phyloP scores from a whole-genome alignment of 2,797 vertebrate genomes.

The Ctenochaetus hawaiiensis region DNA sequence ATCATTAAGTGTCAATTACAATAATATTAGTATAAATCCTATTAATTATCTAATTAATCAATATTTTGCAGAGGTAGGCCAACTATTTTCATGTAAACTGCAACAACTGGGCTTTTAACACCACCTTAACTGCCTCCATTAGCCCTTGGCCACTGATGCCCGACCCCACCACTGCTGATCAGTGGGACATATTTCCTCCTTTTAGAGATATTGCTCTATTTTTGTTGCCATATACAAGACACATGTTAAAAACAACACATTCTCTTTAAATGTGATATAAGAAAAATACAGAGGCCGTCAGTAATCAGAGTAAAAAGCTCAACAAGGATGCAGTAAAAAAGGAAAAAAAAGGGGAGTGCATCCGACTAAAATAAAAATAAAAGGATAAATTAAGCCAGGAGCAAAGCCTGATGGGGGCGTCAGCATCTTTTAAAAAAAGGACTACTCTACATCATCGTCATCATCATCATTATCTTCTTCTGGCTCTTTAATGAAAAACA shows the following conservation, averaged over 20 bases:
- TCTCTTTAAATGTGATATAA: slow-evolving; percentile 30
- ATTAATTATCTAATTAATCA: too few species aligned
- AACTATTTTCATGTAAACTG: too few species aligned
- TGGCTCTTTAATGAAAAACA: slow-evolving; percentile 77
- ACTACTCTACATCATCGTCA: slow-evolving; percentile 51
- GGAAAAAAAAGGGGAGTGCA: slow-evolving; percentile 8
- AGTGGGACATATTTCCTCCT: not conserved
- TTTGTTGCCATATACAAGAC: slow-evolving; percentile 4
- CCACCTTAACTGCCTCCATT: too few species aligned
- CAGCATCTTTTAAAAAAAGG: slow-evolving; percentile 23
- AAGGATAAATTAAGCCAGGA: slow-evolving; percentile 45
- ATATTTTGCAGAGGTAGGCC: too few species aligned
- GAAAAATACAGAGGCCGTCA: slow-evolving; percentile 45
- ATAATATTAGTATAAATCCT: too few species aligned
- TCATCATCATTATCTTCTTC: slow-evolving; percentile 37
- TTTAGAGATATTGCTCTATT: not conserved
- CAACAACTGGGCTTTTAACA: too few species aligned
- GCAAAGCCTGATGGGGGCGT: slow-evolving; percentile 43
- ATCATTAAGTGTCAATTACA: too few species aligned
- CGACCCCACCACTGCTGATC: not conserved
- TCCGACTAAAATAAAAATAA: slow-evolving; percentile 15
- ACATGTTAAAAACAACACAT: slow-evolving; percentile 39
- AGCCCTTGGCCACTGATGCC: too few species aligned
- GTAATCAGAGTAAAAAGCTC: slow-evolving; percentile 46
- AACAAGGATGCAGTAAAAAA: slow-evolving; percentile 15